These are phyloP conservation scores for Apaloderma vittatum DNA, from an alignment of 2,113 vertebrate species.

Conservation along the genomic window DNA sequence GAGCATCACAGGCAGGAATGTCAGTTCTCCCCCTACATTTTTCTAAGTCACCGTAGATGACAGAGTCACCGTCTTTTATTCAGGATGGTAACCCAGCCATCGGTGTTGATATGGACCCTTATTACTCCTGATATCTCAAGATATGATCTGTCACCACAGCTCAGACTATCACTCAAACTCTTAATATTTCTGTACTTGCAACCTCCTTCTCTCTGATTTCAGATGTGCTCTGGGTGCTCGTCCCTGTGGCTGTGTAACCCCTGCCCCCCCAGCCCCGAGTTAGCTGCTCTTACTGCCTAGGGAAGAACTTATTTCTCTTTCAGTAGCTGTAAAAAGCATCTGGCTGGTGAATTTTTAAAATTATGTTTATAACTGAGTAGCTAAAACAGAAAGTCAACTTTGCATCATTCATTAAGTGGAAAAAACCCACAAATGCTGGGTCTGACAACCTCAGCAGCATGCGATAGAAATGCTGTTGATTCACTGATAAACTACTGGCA, in stretches of 20 bases:
- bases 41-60: neutral
- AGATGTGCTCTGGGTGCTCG: neutral
- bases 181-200: neutral
- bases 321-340: neutral
- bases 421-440: neutral
- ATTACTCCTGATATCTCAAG: neutral
- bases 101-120: neutral
- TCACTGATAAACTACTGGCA: neutral
- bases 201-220: neutral
- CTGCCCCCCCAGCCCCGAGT: neutral
- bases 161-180: neutral
- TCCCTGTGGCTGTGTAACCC: neutral
- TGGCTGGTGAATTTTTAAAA: neutral
- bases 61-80: neutral
- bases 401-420: neutral
- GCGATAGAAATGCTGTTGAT: neutral
- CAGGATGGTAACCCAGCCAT: neutral
- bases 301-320: neutral
- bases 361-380: neutral
- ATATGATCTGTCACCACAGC: neutral
- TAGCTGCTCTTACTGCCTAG: neutral
- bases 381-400: neutral
- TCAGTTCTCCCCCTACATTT: neutral
- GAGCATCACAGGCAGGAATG: neutral
- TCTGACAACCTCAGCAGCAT: neutral